Conservation (phyloP, 2,113 vertebrate genomes). For the Pogonocichla stellata region DNA sequence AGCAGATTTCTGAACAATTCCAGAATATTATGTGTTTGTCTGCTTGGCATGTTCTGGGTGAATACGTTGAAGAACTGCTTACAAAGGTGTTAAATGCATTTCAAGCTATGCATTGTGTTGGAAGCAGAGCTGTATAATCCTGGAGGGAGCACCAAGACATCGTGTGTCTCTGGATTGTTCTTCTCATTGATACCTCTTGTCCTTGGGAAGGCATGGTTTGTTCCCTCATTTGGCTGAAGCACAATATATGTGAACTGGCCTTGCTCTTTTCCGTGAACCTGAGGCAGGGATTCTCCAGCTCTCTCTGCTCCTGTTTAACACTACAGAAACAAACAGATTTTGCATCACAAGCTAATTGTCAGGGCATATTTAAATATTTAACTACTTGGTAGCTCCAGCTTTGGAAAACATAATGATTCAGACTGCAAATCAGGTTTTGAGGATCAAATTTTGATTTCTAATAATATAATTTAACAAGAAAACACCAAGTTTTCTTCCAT, state of each 20-base stretch:
- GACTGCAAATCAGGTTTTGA: neutral
- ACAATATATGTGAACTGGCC: neutral
- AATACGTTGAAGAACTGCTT: neutral
- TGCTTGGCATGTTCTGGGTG: neutral
- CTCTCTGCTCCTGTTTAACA: neutral
- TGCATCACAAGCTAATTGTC: neutral
- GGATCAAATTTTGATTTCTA: neutral
- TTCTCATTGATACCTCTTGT: neutral
- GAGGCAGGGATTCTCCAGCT: neutral
- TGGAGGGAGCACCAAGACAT: neutral
- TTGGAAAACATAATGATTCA: neutral
- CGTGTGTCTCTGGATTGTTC: neutral
- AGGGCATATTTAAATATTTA: neutral
- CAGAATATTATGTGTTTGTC: neutral
- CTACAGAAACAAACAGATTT: neutral
- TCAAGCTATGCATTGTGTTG: neutral
- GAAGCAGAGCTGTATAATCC: neutral
- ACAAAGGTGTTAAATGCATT: accelerated
- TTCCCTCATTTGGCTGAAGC: neutral
- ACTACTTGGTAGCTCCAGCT: neutral
- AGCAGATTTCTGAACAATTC: neutral
- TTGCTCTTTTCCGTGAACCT: neutral
- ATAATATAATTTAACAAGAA: neutral
- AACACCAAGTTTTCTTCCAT: neutral
- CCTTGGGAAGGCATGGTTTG: neutral